Conservation (phyloP, 2,888 invertebrate genomes). For the Sialis fuliginosa region DNA sequence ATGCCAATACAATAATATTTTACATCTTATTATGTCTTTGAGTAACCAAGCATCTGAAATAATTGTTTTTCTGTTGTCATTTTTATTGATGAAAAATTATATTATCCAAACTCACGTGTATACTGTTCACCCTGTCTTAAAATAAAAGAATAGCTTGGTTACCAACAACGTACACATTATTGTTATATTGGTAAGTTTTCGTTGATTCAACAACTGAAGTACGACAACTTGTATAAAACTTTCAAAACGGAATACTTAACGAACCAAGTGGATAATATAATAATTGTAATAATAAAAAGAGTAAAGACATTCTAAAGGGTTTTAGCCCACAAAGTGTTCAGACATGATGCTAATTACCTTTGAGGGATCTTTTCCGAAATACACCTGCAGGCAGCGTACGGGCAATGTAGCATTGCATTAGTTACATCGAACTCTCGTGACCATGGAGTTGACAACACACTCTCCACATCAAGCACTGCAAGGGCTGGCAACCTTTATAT, state of each 20-base stretch:
- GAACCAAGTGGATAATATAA: constrained; percentile 2
- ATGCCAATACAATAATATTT: too few species aligned
- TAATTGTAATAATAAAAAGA: constrained; percentile 2
- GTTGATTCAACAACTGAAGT: too few species aligned
- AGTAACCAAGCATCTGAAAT: too few species aligned
- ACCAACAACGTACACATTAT: too few species aligned
- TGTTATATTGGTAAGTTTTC: too few species aligned
- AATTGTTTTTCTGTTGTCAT: too few species aligned
- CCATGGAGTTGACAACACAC: background rate
- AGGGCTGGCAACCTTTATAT: background rate
- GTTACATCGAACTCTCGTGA: constrained; percentile 10
- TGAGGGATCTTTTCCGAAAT: constrained; percentile 94
- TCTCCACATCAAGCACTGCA: background rate
- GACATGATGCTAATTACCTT: constrained; percentile 59
- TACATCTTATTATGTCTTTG: too few species aligned
- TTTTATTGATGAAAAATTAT: too few species aligned
- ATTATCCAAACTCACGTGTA: too few species aligned
- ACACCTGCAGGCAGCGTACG: constrained; percentile 48
- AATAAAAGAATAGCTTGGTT: too few species aligned
- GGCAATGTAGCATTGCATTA: constrained; percentile 25
- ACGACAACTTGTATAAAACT: background rate
- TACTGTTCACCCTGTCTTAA: too few species aligned
- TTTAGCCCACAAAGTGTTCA: constrained; percentile 4
- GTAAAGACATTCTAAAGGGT: constrained; percentile 6
- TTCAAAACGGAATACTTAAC: background rate